Evolutionary conservation across 2,797 vertebrate species (phyloP).

Genomic region (Argya squamiceps): DNA sequence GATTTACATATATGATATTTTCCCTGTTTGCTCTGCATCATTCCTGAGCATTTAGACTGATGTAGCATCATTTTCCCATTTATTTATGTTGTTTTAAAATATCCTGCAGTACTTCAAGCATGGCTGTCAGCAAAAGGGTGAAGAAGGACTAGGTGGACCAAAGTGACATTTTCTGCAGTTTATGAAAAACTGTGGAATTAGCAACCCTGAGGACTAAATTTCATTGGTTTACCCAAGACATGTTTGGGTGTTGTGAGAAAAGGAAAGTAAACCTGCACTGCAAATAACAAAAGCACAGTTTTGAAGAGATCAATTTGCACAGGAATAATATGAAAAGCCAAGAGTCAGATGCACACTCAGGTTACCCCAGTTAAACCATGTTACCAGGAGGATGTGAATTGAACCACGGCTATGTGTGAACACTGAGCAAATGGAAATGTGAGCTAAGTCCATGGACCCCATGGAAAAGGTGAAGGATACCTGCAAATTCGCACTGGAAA

Average conservation of each 20-base stretch:
- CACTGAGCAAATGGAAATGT: neutral
- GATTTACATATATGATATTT: slow-evolving; percentile 53
- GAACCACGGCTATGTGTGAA: neutral
- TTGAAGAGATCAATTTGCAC: neutral
- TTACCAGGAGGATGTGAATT: neutral
- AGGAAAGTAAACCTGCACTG: neutral
- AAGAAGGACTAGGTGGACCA: neutral
- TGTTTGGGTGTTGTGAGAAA: neutral
- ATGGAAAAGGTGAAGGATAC: neutral
- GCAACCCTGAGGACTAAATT: neutral
- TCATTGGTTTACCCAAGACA: neutral
- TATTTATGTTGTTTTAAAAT: slow-evolving; percentile 26
- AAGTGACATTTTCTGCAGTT: neutral
- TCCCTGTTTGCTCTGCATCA: slow-evolving; percentile 8
- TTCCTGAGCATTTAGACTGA: slow-evolving; percentile 3
- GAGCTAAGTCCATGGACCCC: neutral
- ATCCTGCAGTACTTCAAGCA: neutral
- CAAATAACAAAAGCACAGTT: neutral
- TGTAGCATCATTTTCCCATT: neutral
- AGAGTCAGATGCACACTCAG: neutral
- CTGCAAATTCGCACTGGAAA: neutral
- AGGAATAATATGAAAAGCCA: neutral
- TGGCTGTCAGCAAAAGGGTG: neutral
- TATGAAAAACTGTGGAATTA: neutral
- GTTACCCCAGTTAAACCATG: neutral